phyloP scores from a whole-genome alignment of 2,888 invertebrate genomes.

The Lepidochrysops patricia region DNA sequence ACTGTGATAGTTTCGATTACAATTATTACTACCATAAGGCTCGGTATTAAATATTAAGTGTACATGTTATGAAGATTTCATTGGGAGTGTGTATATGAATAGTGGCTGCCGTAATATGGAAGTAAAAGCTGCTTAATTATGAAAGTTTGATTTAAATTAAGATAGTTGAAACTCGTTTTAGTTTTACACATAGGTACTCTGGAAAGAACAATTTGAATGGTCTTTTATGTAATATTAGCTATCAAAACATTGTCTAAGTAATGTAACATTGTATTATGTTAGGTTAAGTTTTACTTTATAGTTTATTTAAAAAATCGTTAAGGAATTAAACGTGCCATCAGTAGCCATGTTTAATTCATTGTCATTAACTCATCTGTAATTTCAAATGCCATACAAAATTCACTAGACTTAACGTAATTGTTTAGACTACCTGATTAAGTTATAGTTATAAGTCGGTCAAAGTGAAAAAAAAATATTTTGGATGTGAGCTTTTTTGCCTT shows the following conservation, averaged over 20 bases:
- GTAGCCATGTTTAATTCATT: slow-evolving; percentile 64
- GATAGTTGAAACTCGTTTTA: too few species aligned
- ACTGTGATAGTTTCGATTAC: slow-evolving; percentile 48
- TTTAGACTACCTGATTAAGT: neutral
- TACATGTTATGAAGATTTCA: neutral
- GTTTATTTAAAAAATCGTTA: slow-evolving; percentile 26
- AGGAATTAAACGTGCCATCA: slow-evolving; percentile 68
- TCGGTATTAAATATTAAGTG: too few species aligned
- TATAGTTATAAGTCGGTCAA: neutral
- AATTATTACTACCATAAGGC: neutral
- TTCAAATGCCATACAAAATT: neutral
- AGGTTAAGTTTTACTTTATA: slow-evolving; percentile 1
- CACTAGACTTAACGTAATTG: neutral
- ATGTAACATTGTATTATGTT: slow-evolving; percentile 9
- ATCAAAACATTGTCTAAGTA: neutral
- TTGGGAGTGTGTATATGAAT: neutral
- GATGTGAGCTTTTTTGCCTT: neutral
- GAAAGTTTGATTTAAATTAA: too few species aligned
- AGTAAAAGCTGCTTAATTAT: too few species aligned
- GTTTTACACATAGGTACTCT: too few species aligned
- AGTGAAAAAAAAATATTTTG: neutral
- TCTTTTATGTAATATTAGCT: neutral
- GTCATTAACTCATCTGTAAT: neutral
- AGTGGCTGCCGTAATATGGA: too few species aligned
- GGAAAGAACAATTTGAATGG: too few species aligned